Evolutionary conservation across 2,797 vertebrate species (phyloP).

Genomic region (Benthosema pterotum): DNA sequence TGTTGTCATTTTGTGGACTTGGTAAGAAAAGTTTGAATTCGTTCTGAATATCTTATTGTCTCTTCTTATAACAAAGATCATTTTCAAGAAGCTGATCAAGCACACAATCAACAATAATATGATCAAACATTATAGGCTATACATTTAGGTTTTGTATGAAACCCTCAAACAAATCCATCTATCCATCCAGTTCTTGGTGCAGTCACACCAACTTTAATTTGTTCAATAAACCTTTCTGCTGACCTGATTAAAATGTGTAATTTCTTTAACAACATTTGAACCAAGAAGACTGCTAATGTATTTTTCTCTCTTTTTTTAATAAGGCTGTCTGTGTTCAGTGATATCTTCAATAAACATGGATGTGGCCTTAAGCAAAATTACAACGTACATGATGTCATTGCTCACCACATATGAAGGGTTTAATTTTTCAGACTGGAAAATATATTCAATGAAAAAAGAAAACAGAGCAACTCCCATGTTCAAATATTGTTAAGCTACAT

Average conservation of each 20-base stretch:
- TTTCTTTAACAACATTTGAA: background rate
- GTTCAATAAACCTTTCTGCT: background rate
- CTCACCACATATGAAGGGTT: constrained; percentile 48
- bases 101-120: too few species aligned
- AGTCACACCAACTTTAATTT: too few species aligned
- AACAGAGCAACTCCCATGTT: constrained; percentile 32
- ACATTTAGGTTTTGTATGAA: too few species aligned
- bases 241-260: background rate
- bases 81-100: too few species aligned
- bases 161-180: too few species aligned
- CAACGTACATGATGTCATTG: constrained; percentile 55
- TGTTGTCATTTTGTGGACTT: too few species aligned
- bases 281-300: constrained; percentile 27
- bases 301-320: too few species aligned
- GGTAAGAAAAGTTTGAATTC: too few species aligned
- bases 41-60: too few species aligned
- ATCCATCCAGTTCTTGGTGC: too few species aligned
- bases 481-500: constrained; percentile 35
- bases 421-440: constrained; percentile 38
- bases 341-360: constrained; percentile 46
- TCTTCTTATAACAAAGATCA: too few species aligned
- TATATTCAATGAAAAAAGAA: constrained; percentile 46
- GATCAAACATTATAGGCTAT: too few species aligned
- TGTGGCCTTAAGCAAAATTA: constrained; percentile 38
- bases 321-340: constrained; percentile 51